Conservation (phyloP, 2,113 vertebrate genomes). For the Climacteris rufus region DNA sequence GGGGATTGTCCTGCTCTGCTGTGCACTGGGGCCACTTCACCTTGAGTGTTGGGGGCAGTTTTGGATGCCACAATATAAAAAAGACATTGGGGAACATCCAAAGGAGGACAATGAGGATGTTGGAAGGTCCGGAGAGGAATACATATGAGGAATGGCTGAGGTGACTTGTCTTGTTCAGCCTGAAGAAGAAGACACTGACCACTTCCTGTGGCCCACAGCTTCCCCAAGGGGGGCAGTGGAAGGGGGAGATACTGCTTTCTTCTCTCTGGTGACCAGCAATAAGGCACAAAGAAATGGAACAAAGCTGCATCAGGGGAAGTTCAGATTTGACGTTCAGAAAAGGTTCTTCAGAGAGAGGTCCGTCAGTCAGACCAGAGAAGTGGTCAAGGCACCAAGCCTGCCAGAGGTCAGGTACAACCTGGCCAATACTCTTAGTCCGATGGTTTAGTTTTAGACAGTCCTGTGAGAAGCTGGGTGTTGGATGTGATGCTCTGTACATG, state of each 20-base stretch:
- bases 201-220: neutral
- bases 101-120: neutral
- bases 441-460: neutral
- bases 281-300: neutral
- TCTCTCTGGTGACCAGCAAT: neutral
- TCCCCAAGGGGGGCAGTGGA: neutral
- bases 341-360: neutral
- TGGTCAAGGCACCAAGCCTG: neutral
- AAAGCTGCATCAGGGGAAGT: neutral
- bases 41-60: rapidly evolving
- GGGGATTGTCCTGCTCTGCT: neutral
- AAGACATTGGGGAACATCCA: neutral
- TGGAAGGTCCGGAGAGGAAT: neutral
- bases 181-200: neutral
- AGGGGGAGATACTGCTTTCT: neutral
- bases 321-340: neutral
- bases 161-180: neutral
- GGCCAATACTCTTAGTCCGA: neutral
- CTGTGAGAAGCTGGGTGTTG: neutral
- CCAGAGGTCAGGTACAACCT: neutral
- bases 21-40: rapidly evolving
- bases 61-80: rapidly evolving
- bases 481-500: neutral
- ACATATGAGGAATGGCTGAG: neutral
- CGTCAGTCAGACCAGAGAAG: neutral